These are phyloP conservation scores for Silvanus unidentatus DNA, from an alignment of 2,888 invertebrate genomes.

Conservation along the genomic window DNA sequence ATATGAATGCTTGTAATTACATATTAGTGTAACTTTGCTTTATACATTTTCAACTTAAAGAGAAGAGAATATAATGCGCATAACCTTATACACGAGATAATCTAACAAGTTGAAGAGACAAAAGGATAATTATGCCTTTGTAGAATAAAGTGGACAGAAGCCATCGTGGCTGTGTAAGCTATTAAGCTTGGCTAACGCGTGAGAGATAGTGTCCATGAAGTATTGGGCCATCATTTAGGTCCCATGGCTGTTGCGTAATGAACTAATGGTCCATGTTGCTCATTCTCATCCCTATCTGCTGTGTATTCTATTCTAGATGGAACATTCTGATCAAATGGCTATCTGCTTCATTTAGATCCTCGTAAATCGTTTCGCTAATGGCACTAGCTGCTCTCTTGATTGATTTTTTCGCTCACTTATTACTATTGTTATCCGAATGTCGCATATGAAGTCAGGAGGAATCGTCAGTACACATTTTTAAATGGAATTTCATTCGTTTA, in stretches of 20 bases:
- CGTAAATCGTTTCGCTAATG: conserved; percentile 23
- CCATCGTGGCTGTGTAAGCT: conserved; percentile 18
- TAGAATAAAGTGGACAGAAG: conserved; percentile 23
- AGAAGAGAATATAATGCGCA: neutral
- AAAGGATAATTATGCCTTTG: conserved; percentile 24
- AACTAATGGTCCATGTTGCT: conserved; percentile 20
- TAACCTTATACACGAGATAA: conserved; percentile 15
- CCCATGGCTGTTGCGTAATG: conserved; percentile 27
- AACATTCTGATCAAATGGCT: conserved; percentile 22
- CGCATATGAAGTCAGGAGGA: too few species aligned
- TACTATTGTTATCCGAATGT: too few species aligned
- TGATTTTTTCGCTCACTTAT: conserved; percentile 22
- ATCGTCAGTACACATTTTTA: too few species aligned
- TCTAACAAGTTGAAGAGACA: conserved; percentile 19
- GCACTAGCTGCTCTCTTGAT: conserved; percentile 18
- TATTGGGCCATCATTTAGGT: conserved; percentile 31
- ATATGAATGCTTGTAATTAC: conserved; percentile 16
- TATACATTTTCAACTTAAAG: neutral
- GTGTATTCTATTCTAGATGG: conserved; percentile 14
- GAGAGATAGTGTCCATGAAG: conserved; percentile 29
- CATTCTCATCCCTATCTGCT: conserved; percentile 15
- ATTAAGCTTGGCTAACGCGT: conserved; percentile 19
- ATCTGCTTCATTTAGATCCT: conserved; percentile 20
- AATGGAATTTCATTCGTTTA: conserved; percentile 25
- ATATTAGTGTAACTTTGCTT: conserved; percentile 13